Evolutionary conservation across 2,113 vertebrate species (phyloP).

Genomic region (Heterochromis multidens): DNA sequence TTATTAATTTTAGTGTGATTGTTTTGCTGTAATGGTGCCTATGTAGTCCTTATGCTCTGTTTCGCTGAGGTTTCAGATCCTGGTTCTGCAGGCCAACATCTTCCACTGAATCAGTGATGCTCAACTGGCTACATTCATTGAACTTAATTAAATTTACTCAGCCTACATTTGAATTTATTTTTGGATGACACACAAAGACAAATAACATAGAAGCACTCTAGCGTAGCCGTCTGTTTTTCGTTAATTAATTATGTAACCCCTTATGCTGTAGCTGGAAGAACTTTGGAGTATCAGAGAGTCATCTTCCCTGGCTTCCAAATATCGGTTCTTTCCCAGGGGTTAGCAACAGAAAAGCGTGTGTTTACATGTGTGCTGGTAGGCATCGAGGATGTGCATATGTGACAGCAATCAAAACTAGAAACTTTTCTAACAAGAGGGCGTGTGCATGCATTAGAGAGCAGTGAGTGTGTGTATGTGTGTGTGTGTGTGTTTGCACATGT

Average conservation of each 20-base stretch:
- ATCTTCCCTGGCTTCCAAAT: background rate
- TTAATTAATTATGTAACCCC: constrained; percentile 42
- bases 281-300: background rate
- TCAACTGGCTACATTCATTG: background rate
- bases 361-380: background rate
- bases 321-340: background rate
- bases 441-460: background rate
- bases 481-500: background rate
- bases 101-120: background rate
- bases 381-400: background rate
- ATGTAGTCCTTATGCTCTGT: background rate
- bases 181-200: constrained; percentile 29
- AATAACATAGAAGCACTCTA: background rate
- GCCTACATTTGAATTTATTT: constrained; percentile 11
- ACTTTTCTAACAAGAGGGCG: background rate
- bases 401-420: background rate
- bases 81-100: background rate
- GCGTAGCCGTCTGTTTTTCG: background rate
- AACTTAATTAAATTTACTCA: constrained; percentile 1
- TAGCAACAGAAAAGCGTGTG: background rate
- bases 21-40: background rate
- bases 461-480: background rate
- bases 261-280: background rate
- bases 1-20: background rate
- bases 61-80: background rate